phyloP scores from a whole-genome alignment of 2,888 invertebrate species.

The Ctenicera cuprea region DNA sequence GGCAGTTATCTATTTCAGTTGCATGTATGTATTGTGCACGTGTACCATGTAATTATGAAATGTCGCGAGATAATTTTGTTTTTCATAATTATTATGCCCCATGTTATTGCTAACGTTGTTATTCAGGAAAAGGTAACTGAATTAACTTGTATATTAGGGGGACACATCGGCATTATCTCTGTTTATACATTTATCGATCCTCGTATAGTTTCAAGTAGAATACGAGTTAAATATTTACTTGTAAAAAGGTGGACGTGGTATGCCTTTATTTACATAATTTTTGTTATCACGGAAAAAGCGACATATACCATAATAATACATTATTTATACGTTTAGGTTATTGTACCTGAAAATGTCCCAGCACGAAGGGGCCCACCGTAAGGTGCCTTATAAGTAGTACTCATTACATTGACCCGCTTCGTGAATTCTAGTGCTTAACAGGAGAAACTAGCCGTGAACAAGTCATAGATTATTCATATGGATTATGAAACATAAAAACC shows the following conservation, averaged over 20 bases:
- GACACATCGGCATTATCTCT: not conserved
- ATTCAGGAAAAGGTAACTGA: too few relatives aligned
- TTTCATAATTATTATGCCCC: too few relatives aligned
- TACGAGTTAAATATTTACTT: not conserved
- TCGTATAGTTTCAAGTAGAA: not conserved
- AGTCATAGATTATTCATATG: constrained; percentile 16
- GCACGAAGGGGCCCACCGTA: constrained; percentile 7
- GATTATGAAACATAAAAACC: constrained; percentile 9
- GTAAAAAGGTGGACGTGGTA: constrained; percentile 4
- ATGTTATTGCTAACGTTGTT: too few relatives aligned
- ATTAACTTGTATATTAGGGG: not conserved
- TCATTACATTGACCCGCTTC: constrained; percentile 26
- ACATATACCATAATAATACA: constrained; percentile 1
- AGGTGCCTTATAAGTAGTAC: constrained; percentile 8
- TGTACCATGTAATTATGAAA: too few relatives aligned
- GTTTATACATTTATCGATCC: not conserved
- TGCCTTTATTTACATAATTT: constrained; percentile 22
- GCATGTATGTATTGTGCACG: too few relatives aligned
- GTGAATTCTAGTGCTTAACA: not conserved
- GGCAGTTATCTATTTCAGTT: too few relatives aligned
- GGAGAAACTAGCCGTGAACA: constrained; percentile 20
- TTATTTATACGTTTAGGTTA: constrained; percentile 19
- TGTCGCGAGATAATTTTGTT: too few relatives aligned
- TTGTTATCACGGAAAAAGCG: not conserved
- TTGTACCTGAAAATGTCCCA: constrained; percentile 21